phyloP scores from a whole-genome alignment of 1,140 invertebrate species.

The Zaprionus tsacasi region DNA sequence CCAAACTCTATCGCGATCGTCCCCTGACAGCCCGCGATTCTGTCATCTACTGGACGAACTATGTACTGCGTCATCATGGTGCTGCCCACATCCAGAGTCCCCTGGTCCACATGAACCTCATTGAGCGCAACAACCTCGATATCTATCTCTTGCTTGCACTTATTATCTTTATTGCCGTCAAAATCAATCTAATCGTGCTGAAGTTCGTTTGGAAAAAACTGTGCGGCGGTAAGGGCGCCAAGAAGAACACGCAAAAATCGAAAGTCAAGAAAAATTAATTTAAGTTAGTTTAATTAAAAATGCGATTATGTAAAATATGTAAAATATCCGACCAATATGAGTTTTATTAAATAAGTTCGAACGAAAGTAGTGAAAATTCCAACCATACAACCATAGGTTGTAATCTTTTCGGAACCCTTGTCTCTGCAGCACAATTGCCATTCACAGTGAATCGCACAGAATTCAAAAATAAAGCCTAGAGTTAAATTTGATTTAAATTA shows the following conservation, averaged over 20 bases:
- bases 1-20: slow-evolving; percentile 76
- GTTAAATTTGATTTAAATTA: background rate
- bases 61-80: slow-evolving; percentile 84
- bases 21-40: slow-evolving; percentile 64
- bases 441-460: background rate
- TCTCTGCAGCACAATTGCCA: background rate
- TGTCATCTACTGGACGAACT: slow-evolving; percentile 77
- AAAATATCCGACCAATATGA: slow-evolving; percentile 12
- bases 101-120: slow-evolving; percentile 64
- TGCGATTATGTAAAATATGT: slow-evolving; percentile 12
- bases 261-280: slow-evolving; percentile 67
- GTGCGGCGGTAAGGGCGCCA: slow-evolving; percentile 40
- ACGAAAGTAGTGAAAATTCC: background rate
- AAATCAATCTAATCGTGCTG: slow-evolving; percentile 51
- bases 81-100: slow-evolving; percentile 84
- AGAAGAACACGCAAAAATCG: slow-evolving; percentile 46
- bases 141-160: slow-evolving; percentile 41
- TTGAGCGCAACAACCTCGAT: slow-evolving; percentile 65
- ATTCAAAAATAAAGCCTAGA: background rate
- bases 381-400: background rate
- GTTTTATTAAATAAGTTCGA: background rate
- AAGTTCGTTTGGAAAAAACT: slow-evolving; percentile 54
- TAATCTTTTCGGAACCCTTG: background rate
- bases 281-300: slow-evolving; percentile 9
- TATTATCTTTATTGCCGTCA: slow-evolving; percentile 36